A percentile compares a stretch with the other conserved stretches of the same genome.
Evolutionary conservation across 2,113 vertebrate species (phyloP).

Genomic region (Gymnarchus niloticus): DNA sequence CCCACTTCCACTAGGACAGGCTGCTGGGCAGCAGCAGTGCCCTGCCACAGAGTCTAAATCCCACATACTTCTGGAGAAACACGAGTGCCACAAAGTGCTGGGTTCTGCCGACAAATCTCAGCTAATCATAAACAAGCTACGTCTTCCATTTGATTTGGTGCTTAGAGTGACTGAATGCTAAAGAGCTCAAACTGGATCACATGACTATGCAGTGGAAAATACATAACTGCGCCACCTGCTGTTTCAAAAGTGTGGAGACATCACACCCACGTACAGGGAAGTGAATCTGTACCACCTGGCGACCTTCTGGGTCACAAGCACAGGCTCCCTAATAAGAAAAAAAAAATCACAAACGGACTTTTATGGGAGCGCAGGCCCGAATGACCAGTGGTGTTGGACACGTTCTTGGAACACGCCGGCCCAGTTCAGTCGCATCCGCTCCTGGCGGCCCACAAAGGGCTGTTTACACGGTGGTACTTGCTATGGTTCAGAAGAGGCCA

Average conservation of each 20-base stretch:
- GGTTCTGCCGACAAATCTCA: not conserved
- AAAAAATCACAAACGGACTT: not conserved
- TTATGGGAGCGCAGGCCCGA: not conserved
- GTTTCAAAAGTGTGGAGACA: not conserved
- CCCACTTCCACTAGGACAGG: not conserved
- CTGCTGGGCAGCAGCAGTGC: not conserved
- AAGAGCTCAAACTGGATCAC: not conserved
- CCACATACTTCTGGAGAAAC: constrained; percentile 17
- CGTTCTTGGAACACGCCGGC: not conserved
- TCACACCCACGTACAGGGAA: not conserved
- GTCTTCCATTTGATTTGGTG: not conserved
- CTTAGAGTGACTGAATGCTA: not conserved
- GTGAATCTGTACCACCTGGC: not conserved
- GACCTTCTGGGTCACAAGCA: not conserved
- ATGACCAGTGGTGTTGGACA: not conserved
- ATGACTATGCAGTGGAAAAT: not conserved
- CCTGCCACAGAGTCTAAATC: not conserved
- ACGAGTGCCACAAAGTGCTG: not conserved
- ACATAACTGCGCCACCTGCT: not conserved
- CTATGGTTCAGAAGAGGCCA: not conserved
- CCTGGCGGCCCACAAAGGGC: not conserved
- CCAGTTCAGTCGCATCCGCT: not conserved
- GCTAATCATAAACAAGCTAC: not conserved
- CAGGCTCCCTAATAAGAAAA: not conserved
- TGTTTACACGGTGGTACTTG: not conserved